Percentiles rank a stretch among this genome's conserved stretches.
phyloP scores from a whole-genome alignment of 2,113 vertebrate species.

The Brachyhypopomus gauderio region DNA sequence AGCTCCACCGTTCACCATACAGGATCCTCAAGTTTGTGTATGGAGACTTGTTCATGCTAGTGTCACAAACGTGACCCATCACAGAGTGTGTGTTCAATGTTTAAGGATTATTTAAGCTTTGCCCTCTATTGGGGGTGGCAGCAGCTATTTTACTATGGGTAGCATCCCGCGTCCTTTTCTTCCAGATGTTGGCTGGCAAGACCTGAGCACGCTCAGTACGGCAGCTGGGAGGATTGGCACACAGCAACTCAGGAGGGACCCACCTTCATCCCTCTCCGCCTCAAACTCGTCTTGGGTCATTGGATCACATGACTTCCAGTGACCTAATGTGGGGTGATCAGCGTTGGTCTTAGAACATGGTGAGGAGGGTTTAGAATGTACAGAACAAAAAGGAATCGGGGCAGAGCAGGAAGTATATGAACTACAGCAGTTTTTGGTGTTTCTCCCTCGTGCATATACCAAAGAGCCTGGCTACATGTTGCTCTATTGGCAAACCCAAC shows the following conservation, averaged over 20 bases:
- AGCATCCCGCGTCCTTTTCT: conserved; percentile 11
- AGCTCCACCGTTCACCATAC: conserved; percentile 4
- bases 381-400: conserved; percentile 23
- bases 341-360: conserved; percentile 53
- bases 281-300: conserved; percentile 7
- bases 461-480: conserved; percentile 84
- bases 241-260: conserved; percentile 52
- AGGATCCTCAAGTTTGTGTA: background rate
- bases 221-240: conserved; percentile 43
- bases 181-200: background rate
- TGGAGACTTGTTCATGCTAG: background rate
- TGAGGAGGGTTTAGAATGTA: conserved; percentile 44
- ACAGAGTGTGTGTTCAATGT: background rate
- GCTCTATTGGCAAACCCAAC: conserved; percentile 48
- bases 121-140: background rate
- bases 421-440: conserved; percentile 66
- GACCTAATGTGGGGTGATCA: conserved; percentile 66
- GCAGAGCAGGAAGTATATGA: conserved; percentile 47
- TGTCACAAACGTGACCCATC: background rate
- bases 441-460: conserved; percentile 75
- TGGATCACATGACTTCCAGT: conserved; percentile 60
- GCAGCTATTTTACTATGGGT: conserved; percentile 1
- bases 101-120: background rate
- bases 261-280: conserved; percentile 45
- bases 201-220: conserved; percentile 7